phyloP scores from a whole-genome alignment of 1,140 invertebrate genomes.

The Listronotus bonariensis region DNA sequence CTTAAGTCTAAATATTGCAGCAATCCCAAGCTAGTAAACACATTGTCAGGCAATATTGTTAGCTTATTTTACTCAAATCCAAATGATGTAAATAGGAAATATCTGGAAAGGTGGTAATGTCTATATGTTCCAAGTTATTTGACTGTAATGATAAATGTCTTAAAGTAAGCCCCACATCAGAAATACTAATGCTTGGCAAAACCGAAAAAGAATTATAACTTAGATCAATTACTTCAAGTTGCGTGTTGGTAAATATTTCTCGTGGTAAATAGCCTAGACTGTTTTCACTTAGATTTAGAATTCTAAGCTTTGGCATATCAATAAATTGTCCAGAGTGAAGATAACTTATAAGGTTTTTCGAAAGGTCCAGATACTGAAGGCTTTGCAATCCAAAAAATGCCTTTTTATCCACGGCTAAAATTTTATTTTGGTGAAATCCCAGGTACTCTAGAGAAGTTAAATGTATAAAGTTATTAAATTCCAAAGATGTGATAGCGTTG shows the following conservation, averaged over 20 bases:
- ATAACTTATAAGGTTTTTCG: conserved; percentile 75
- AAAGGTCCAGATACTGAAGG: conserved; percentile 79
- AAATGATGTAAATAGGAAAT: conserved; percentile 79
- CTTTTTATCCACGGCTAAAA: conserved; percentile 72
- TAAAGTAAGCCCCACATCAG: conserved; percentile 75
- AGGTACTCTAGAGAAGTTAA: conserved; percentile 72
- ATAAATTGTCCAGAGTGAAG: conserved; percentile 82
- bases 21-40: conserved; percentile 79
- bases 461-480: conserved; percentile 72
- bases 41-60: conserved; percentile 84
- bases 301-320: conserved; percentile 74
- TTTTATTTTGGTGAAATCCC: conserved; percentile 74
- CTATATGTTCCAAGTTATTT: conserved; percentile 85
- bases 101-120: conserved; percentile 83
- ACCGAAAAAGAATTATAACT: conserved; percentile 78
- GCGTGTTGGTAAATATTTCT: conserved; percentile 80
- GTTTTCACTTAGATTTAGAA: conserved; percentile 78
- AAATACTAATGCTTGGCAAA: conserved; percentile 71
- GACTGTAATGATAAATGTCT: conserved; percentile 76
- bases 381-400: conserved; percentile 74
- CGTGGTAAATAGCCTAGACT: conserved; percentile 74
- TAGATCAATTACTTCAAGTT: conserved; percentile 79
- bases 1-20: conserved; percentile 80
- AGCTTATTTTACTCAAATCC: conserved; percentile 81
- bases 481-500: conserved; percentile 73